Evolutionary conservation across 1,140 invertebrate species (phyloP).

Genomic region (Drosophila quadrilineata): DNA sequence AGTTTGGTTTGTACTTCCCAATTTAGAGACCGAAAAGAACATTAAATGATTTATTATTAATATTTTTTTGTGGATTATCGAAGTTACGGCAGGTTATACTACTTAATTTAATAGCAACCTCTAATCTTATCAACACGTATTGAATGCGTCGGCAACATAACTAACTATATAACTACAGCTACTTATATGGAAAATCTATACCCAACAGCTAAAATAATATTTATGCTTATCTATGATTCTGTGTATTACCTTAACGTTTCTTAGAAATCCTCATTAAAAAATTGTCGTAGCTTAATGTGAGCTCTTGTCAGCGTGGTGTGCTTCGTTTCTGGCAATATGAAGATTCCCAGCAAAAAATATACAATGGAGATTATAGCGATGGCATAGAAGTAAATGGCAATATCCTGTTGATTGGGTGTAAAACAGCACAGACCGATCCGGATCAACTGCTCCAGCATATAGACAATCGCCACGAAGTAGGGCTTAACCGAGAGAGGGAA

Average conservation of each 20-base stretch:
- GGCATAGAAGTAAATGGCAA: constrained; percentile 45
- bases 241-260: not conserved
- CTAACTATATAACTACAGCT: too few relatives aligned
- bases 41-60: too few relatives aligned
- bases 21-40: too few relatives aligned
- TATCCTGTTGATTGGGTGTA: not conserved
- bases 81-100: constrained; percentile 1
- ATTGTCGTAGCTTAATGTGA: constrained; percentile 56
- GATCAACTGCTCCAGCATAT: constrained; percentile 43
- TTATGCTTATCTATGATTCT: not conserved
- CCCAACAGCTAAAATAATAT: too few relatives aligned
- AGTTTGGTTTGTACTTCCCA: not conserved
- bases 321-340: constrained; percentile 64
- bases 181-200: too few relatives aligned
- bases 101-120: too few relatives aligned
- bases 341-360: constrained; percentile 57
- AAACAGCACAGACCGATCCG: constrained; percentile 44
- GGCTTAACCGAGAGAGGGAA: constrained; percentile 63
- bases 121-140: too few relatives aligned
- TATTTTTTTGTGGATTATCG: too few relatives aligned
- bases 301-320: constrained; percentile 46
- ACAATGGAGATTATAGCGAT: constrained; percentile 51
- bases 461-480: constrained; percentile 53
- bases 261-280: constrained; percentile 65
- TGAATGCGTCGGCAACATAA: too few relatives aligned